Evolutionary conservation across 2,888 invertebrate species (phyloP).

Genomic region (Monochamus alternatus): DNA sequence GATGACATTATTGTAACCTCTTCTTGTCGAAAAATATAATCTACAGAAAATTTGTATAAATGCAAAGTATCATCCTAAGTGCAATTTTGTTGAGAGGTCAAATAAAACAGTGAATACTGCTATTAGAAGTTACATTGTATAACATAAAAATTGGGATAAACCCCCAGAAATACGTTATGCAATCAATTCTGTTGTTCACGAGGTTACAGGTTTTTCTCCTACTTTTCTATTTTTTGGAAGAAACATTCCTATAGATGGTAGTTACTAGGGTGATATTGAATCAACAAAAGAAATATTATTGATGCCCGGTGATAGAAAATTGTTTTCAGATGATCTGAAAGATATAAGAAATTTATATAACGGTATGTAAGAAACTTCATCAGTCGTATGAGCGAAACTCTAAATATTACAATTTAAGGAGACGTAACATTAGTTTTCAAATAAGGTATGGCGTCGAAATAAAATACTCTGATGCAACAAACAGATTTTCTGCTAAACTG

Average conservation of each 20-base stretch:
- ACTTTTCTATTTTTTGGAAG: conserved; percentile 53
- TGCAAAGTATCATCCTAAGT: conserved; percentile 60
- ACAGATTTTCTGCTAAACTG: conserved; percentile 41
- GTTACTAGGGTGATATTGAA: conserved; percentile 39
- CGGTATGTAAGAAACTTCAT: conserved; percentile 29
- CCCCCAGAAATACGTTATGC: conserved; percentile 49
- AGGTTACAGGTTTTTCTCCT: conserved; percentile 55
- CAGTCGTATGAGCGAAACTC: conserved; percentile 36
- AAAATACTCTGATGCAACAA: conserved; percentile 39
- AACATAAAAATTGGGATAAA: conserved; percentile 24
- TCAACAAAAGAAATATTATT: conserved; percentile 32
- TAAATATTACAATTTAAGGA: conserved; percentile 42
- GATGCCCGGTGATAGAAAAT: background rate
- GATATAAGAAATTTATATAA: conserved; percentile 19
- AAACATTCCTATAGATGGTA: conserved; percentile 47
- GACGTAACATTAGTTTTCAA: conserved; percentile 30
- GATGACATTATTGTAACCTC: too few relatives aligned
- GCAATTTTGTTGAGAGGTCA: conserved; percentile 61
- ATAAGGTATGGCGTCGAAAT: conserved; percentile 43
- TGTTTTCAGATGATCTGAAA: conserved; percentile 6
- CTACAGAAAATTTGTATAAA: conserved; percentile 50
- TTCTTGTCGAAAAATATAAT: conserved; percentile 23
- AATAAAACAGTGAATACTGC: conserved; percentile 59
- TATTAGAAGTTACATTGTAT: conserved; percentile 61
- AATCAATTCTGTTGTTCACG: conserved; percentile 50